phyloP scores from a whole-genome alignment of 2,113 vertebrate species.

The Epinephelus cyanopodus region DNA sequence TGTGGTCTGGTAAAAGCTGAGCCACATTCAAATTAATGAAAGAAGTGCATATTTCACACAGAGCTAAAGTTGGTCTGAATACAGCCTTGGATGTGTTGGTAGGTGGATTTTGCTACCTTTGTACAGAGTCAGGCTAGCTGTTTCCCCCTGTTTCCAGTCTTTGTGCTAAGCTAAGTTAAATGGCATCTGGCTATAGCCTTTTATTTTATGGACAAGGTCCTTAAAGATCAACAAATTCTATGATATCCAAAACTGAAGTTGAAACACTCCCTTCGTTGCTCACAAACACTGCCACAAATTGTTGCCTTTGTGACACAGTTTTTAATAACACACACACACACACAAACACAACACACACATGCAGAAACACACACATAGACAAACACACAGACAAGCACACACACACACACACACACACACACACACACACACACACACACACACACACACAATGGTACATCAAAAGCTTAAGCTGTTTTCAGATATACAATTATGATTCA shows the following conservation, averaged over 20 bases:
- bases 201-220: neutral
- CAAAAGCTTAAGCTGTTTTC: constrained; percentile 9
- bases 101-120: neutral
- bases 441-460: neutral
- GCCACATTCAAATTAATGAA: too few relatives aligned
- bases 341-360: neutral
- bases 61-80: neutral
- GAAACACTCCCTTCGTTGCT: neutral
- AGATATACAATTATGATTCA: constrained; percentile 33
- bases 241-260: neutral
- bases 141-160: neutral
- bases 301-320: neutral
- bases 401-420: constrained; percentile 5
- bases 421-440: neutral
- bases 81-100: neutral
- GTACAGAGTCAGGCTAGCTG: neutral
- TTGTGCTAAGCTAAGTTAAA: neutral
- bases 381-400: neutral
- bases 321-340: constrained; percentile 11
- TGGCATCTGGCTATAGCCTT: neutral
- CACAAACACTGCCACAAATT: neutral
- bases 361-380: constrained; percentile 22
- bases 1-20: too few relatives aligned
- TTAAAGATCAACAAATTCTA: too few relatives aligned
- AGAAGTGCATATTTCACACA: neutral